Conservation (phyloP, 2,113 vertebrate genomes). For the Clarias batrachus region DNA sequence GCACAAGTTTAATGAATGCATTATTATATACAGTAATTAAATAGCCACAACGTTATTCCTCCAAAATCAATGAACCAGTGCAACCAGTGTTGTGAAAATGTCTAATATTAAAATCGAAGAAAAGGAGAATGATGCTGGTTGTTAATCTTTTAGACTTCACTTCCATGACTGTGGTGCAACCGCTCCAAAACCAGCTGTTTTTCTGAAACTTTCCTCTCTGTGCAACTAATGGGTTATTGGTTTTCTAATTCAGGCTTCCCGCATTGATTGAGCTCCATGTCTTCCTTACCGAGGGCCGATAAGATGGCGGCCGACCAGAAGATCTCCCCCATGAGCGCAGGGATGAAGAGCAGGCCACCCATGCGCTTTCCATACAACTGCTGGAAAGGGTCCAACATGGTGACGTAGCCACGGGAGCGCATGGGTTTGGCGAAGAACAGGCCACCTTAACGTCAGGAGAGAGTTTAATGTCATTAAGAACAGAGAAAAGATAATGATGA, state of each 20-base stretch:
- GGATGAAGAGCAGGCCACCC: constrained; percentile 96
- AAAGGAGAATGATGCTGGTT: background rate
- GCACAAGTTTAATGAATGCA: background rate
- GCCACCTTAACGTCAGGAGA: constrained; percentile 75
- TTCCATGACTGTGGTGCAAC: background rate
- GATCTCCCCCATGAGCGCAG: constrained; percentile 97
- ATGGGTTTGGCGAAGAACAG: constrained; percentile 98
- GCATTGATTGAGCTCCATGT: background rate
- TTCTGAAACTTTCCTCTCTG: background rate
- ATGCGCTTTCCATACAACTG: constrained; percentile 96
- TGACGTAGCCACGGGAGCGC: constrained; percentile 95
- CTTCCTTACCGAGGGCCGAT: constrained; percentile 87
- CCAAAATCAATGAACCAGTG: background rate
- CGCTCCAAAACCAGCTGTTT: background rate
- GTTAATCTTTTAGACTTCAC: background rate
- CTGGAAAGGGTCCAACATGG: constrained; percentile 98
- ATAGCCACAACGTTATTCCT: background rate
- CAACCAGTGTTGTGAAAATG: background rate
- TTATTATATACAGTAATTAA: background rate
- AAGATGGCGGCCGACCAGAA: constrained; percentile 99
- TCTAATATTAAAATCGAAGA: too few relatives aligned
- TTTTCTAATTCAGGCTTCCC: background rate
- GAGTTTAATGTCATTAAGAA: background rate
- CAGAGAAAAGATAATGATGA: background rate
- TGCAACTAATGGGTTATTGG: background rate